Base-by-base conservation (phyloP, 2,888 invertebrate genomes). In the Empis stercorea region DNA sequence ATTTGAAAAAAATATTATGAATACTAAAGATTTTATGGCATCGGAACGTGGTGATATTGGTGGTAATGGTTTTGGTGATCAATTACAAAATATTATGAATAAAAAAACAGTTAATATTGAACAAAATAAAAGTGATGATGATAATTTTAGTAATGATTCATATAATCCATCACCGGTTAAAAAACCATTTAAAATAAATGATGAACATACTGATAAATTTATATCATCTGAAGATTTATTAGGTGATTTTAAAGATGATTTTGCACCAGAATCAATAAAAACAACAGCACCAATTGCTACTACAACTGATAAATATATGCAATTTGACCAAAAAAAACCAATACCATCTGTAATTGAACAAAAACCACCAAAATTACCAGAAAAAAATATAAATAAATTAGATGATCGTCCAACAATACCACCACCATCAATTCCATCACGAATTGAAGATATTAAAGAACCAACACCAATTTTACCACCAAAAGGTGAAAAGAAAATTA, bases 141-240 rank as follows among this genome's bases (percentile, higher is more conserved):
- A 17, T 23, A 20, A 39, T 23, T 39, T 13, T 9, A n/a, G 17
- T 20, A 39, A 39, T 11, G 39, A 39, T 20, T 20, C 17, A 13
- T 39, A 42, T 15, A 42, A 42, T 15, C 42, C 42, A 13, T 30
- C 48, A 16, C 40, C 44, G 23, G 41, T 48, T 4, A 48, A 48
- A n/a, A 48, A 48, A 39, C 36, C 17, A 13, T 23, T 48, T 17
- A 44, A 44, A 17, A 13, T 34, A n/a, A 34, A 4, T 37, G 34
- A 34, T n/a, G 34, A 34, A 13, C 10, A 34, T n/a, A 34, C 13
- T 7, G 69, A 69, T 38, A 66, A 68, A 49, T 69, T 68, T 45
- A 68, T 67, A 45, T 68, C 69, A 2, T 67, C 68, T 13, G 69
- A 69, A 52, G 67, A 69, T 59, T 55, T 69, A 13, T 48, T 67